A percentile compares a stretch with the other conserved stretches of the same genome.
Evolutionary conservation across 2,888 invertebrate species (phyloP).

Genomic region (Tortricodes alternella): DNA sequence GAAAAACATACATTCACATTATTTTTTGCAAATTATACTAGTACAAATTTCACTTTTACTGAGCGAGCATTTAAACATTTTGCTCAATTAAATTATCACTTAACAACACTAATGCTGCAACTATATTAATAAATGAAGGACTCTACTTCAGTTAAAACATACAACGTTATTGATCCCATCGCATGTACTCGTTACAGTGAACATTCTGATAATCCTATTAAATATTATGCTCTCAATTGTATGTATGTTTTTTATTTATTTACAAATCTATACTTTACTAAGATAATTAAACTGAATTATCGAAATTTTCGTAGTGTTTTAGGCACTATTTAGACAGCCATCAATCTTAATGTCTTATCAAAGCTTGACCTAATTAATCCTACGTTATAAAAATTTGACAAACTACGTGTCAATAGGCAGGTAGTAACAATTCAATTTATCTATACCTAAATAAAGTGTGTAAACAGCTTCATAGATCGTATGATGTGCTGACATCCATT

Average conservation of each 20-base stretch:
- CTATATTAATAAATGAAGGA: slow-evolving; percentile 28
- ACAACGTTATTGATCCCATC: slow-evolving; percentile 77
- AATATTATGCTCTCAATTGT: slow-evolving; percentile 64
- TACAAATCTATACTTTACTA: slow-evolving; percentile 71
- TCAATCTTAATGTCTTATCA: slow-evolving; percentile 80
- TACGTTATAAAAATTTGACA: slow-evolving; percentile 69
- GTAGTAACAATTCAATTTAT: slow-evolving; percentile 72
- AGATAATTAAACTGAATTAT: slow-evolving; percentile 78
- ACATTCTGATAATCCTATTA: slow-evolving; percentile 56
- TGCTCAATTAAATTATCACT: slow-evolving; percentile 9
- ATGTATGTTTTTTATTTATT: slow-evolving; percentile 58
- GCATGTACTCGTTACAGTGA: slow-evolving; percentile 64
- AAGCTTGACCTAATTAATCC: slow-evolving; percentile 73
- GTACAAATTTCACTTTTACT: not conserved
- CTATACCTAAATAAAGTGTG: slow-evolving; percentile 64
- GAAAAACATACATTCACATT: not conserved
- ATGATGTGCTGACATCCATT: slow-evolving; percentile 37
- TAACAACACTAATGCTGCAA: slow-evolving; percentile 10
- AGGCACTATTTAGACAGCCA: slow-evolving; percentile 83
- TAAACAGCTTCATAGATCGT: slow-evolving; percentile 49
- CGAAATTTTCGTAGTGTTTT: slow-evolving; percentile 82
- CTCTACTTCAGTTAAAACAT: slow-evolving; percentile 44
- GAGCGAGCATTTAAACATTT: not conserved
- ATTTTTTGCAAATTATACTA: not conserved
- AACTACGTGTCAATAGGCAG: slow-evolving; percentile 80